Conservation (phyloP, 2,113 vertebrate species). For the Chelonoidis abingdonii region DNA sequence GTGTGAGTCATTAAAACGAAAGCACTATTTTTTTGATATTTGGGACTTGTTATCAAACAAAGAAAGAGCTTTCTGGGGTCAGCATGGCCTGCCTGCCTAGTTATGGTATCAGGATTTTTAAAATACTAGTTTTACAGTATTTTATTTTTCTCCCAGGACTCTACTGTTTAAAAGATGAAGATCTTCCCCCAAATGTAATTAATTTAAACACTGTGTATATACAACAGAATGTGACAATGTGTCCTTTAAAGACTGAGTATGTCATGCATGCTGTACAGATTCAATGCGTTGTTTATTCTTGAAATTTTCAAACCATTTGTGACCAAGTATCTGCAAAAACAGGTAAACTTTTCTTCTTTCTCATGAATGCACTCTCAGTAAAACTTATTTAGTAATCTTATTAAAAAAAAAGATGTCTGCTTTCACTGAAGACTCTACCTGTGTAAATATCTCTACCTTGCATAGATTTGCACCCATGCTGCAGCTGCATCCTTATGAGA, state of each 20-base stretch:
- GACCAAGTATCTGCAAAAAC: accelerated
- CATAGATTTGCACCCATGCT: not conserved
- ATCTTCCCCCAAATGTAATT: not conserved
- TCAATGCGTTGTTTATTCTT: not conserved
- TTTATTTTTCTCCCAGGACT: not conserved
- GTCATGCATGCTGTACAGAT: not conserved
- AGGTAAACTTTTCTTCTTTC: not conserved
- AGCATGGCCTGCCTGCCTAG: not conserved
- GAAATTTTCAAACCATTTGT: not conserved
- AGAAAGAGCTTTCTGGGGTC: not conserved
- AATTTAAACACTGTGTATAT: not conserved
- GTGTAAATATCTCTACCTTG: not conserved
- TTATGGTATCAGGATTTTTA: not conserved
- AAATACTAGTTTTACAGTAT: not conserved
- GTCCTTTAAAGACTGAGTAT: not conserved
- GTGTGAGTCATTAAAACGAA: not conserved
- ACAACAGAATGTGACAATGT: not conserved
- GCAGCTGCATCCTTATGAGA: not conserved
- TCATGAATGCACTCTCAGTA: not conserved
- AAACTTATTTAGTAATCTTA: not conserved
- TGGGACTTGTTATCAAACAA: not conserved
- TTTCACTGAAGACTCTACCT: not conserved
- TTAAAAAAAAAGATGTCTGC: not conserved
- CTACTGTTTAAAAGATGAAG: not conserved
- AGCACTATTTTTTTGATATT: not conserved